Base-by-base conservation (phyloP, 2,888 invertebrate genomes). In the Trimorus sp. region DNA sequence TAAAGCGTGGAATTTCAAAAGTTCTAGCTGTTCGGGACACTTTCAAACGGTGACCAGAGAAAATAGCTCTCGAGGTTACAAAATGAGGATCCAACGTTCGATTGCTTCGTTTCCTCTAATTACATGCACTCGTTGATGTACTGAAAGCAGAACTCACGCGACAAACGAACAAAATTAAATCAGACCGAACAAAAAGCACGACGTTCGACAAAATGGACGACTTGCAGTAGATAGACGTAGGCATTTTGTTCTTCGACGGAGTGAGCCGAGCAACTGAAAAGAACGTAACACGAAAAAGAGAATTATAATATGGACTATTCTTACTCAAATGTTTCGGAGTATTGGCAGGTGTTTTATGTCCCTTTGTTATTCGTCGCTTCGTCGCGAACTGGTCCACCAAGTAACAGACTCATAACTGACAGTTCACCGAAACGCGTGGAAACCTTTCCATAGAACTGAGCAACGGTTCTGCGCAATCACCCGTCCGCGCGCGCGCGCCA, bases 351-450 rank as follows among this genome's bases (percentile, higher is more conserved):
- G 71, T 78, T 73, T 63, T 36, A 42, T 9, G 73, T 76, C 63
- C 63, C 62, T 73, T 83, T 79, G 73, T 63, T 48, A 68, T 62
- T 48, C 70, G 63, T 74, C 56, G 60, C 77, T 53, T 82, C 49
- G 65, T 69, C 74, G 71, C 79, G 80, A 84, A 83, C 84, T 85
- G 82, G 84, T 82, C 85, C 83, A 84, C 83, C 76, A 84, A 82
- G 84, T 84, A 86, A 86, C 85, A 84, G 85, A 84, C 85, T 86
- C 80, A 75, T 84, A 85, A 86, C 87, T 87, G 86, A 84, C 82
- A 73, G 84, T 78, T 73, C 51, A 66, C 74, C 71, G 77, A 70
- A 68, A 62, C 79, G 79, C 83, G 79, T 82, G 84, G 71, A 84
- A 76, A 85, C 83, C 84, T 85, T 84, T 79, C 83, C 80, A 75